Base-by-base conservation (phyloP, 2,888 invertebrate genomes). In the Chrysolina americana region DNA sequence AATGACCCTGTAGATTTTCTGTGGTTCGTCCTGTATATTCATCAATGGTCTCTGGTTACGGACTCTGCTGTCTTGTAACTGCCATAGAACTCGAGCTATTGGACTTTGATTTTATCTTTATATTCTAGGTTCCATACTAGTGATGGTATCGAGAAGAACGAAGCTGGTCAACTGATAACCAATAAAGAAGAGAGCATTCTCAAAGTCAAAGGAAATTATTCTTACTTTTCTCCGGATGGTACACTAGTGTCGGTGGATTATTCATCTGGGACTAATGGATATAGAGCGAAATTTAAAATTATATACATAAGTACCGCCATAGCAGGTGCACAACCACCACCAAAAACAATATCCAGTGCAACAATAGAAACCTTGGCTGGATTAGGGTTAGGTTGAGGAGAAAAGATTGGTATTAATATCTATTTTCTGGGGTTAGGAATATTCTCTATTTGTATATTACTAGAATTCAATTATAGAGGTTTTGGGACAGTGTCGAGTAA, bases 231-330 rank as follows among this genome's bases (percentile, higher is more conserved):
- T 23, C 91, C 92, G 15, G 92, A 93, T 77, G 93, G 93, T 17
- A 86, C 89, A 56, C 87, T 88, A n/a, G 88, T 92, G 79, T 82
- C 87, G 10, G 92, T 95, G 9, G 92, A 92, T 78, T 95, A 94
- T 81, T 89, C 92, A 11, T 94, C 95, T 10, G 94, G 95, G 82
- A 93, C 94, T 85, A 92, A 92, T 80, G 95, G 95, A 4, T 94
- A 92, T 86, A 92, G 92, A 80, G 94, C 94, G 0, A 94, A 91
- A 84, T 90, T 94, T 8, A 19, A 2, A 6, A 65, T 65, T 19
- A 44, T 17, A 23, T 6, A 44, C 17, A 8, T 1, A 10, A 21
- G 4, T 21, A 4, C 5, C 0, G 19, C 50, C 10, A 6, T 13
- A 10, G 56, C 0, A 8, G n/a, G n/a, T n/a, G 21, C 23, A 10